phyloP scores from a whole-genome alignment of 2,888 invertebrate species.

The Plebejus anna region DNA sequence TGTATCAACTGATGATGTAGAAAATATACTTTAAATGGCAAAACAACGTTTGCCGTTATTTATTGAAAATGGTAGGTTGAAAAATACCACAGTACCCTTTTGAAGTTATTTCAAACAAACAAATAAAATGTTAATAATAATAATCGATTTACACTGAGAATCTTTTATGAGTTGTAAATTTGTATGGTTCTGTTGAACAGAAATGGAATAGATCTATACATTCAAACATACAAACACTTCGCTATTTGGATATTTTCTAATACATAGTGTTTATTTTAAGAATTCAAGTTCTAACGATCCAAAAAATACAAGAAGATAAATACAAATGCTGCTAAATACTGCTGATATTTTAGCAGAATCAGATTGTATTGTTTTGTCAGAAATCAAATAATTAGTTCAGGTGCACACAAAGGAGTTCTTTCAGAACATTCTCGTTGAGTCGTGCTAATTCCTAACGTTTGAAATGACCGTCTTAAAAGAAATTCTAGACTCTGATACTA shows the following conservation, averaged over 20 bases:
- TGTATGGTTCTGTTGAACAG: too few relatives aligned
- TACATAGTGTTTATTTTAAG: too few relatives aligned
- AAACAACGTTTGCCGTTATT: too few relatives aligned
- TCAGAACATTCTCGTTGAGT: not conserved
- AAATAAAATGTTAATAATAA: not conserved
- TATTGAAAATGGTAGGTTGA: too few relatives aligned
- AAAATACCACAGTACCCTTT: too few relatives aligned
- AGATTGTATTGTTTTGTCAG: not conserved
- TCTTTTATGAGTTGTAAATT: too few relatives aligned
- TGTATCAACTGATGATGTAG: too few relatives aligned
- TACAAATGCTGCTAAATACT: not conserved
- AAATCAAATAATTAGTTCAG: conserved; percentile 4
- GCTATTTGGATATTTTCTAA: too few relatives aligned
- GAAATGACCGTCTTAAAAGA: conserved; percentile 31
- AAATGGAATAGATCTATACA: too few relatives aligned
- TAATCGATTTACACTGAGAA: not conserved
- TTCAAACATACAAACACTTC: too few relatives aligned
- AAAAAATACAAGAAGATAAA: not conserved
- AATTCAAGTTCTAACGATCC: too few relatives aligned
- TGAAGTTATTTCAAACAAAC: not conserved
- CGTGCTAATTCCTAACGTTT: conserved; percentile 25
- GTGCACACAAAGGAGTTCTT: conserved; percentile 13
- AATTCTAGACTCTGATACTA: conserved; percentile 14
- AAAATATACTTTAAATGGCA: too few relatives aligned
- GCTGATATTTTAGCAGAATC: not conserved